Evolutionary conservation across 2,797 vertebrate genomes (phyloP).

Genomic region (Spondyliosoma cantharus): DNA sequence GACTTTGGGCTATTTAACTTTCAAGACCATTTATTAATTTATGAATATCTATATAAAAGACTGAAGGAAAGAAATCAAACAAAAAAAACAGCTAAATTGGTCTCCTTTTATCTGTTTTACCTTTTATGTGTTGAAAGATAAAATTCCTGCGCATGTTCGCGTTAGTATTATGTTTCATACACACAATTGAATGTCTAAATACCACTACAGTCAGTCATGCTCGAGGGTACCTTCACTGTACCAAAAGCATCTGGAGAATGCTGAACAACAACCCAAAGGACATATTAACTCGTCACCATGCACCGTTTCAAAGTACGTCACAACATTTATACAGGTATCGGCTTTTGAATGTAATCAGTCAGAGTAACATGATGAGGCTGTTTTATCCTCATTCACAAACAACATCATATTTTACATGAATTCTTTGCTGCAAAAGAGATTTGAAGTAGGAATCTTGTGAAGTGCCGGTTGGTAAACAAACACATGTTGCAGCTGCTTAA

Average conservation of each 20-base stretch:
- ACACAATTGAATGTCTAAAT: slow-evolving; percentile 2
- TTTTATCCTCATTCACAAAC: not conserved
- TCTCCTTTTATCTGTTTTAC: not conserved
- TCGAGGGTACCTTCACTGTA: slow-evolving; percentile 28
- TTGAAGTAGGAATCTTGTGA: slow-evolving; percentile 3
- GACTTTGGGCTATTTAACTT: too few species aligned
- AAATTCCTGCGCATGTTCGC: not conserved
- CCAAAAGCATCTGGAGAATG: slow-evolving; percentile 1
- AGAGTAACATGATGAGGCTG: not conserved
- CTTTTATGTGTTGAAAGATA: not conserved
- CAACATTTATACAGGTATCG: not conserved
- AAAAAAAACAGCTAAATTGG: too few species aligned
- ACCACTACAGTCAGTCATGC: slow-evolving; percentile 16
- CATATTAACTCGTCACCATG: not conserved
- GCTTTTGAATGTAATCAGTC: not conserved
- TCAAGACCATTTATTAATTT: too few species aligned
- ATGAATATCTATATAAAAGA: too few species aligned
- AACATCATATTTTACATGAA: not conserved
- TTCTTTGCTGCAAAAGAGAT: not conserved
- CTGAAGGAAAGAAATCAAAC: too few species aligned
- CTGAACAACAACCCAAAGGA: not conserved
- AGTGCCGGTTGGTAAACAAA: not conserved
- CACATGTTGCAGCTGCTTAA: slow-evolving; percentile 16
- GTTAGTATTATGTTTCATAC: not conserved
- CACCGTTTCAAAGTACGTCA: not conserved